These are phyloP conservation scores for Coracias cyanogaster DNA, from an alignment of 2,797 vertebrate genomes.

Conservation along the genomic window DNA sequence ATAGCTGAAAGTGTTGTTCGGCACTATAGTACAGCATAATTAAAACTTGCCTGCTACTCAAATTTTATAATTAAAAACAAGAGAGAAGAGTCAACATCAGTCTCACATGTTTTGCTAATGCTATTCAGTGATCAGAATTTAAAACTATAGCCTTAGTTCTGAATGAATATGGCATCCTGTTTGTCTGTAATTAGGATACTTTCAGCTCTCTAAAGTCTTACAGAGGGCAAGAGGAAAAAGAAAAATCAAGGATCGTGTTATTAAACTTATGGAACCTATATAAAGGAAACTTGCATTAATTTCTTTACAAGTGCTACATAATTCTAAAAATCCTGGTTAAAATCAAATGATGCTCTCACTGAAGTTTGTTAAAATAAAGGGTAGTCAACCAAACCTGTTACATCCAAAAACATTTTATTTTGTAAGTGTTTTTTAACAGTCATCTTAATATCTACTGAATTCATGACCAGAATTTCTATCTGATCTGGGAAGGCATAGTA, in stretches of 20 bases:
- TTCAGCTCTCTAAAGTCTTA: neutral
- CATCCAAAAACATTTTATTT: neutral
- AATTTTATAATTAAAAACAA: neutral
- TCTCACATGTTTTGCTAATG: neutral
- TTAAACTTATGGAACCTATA: neutral
- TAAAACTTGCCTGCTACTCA: neutral
- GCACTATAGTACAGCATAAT: neutral
- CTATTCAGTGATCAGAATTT: neutral
- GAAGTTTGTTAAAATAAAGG: neutral
- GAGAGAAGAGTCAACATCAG: neutral
- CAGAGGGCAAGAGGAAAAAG: neutral
- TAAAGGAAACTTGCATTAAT: neutral
- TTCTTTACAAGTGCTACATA: neutral
- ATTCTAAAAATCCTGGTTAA: neutral
- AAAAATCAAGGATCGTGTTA: neutral
- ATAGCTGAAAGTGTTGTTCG: neutral
- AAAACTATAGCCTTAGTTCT: neutral
- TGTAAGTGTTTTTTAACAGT: neutral
- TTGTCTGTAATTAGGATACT: neutral
- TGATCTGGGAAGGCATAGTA: neutral
- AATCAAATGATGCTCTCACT: neutral
- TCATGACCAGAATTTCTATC: neutral
- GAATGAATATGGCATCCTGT: neutral
- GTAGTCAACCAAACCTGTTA: neutral
- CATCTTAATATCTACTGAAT: neutral